phyloP scores from a whole-genome alignment of 2,888 invertebrate genomes.

The Trissoscelio sp. region DNA sequence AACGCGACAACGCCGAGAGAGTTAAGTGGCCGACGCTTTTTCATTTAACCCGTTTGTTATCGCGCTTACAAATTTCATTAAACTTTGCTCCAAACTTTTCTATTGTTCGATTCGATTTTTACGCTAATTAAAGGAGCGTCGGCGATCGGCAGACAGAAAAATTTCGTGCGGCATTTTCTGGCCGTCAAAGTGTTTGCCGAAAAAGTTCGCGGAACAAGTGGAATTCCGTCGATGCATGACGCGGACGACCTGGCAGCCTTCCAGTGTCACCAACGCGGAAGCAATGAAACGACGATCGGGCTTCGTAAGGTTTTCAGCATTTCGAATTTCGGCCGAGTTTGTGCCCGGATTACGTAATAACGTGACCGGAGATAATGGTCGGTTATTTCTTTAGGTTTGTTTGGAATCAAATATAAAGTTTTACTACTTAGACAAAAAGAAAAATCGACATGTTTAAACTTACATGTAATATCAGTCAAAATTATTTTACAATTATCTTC shows the following conservation, averaged over 20 bases:
- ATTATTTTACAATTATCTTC: too few species aligned
- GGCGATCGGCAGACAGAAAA: constrained; percentile 27
- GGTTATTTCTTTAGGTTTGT: constrained; percentile 16
- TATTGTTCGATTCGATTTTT: constrained; percentile 16
- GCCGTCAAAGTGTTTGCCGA: constrained; percentile 34
- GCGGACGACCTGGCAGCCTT: constrained; percentile 65
- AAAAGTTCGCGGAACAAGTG: constrained; percentile 61
- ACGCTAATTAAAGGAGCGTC: constrained; percentile 35
- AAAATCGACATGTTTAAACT: too few species aligned
- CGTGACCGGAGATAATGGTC: constrained; percentile 29
- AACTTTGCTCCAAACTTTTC: constrained; percentile 13
- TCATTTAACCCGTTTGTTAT: constrained; percentile 1
- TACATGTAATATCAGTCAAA: too few species aligned
- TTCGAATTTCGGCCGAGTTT: constrained; percentile 43
- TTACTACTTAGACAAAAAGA: too few species aligned
- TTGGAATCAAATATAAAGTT: not conserved
- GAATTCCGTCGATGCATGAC: constrained; percentile 59
- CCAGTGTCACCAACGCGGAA: constrained; percentile 60
- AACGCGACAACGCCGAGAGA: not conserved
- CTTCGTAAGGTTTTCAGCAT: constrained; percentile 54
- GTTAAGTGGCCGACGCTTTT: not conserved
- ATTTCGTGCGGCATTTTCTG: constrained; percentile 38
- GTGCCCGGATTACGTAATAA: constrained; percentile 54
- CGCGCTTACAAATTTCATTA: constrained; percentile 23
- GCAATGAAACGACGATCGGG: constrained; percentile 62